Evolutionary conservation across 2,797 vertebrate genomes (phyloP), one percentile per base, ranked within the genome.

Genomic region (Psittacula echo): DNA sequence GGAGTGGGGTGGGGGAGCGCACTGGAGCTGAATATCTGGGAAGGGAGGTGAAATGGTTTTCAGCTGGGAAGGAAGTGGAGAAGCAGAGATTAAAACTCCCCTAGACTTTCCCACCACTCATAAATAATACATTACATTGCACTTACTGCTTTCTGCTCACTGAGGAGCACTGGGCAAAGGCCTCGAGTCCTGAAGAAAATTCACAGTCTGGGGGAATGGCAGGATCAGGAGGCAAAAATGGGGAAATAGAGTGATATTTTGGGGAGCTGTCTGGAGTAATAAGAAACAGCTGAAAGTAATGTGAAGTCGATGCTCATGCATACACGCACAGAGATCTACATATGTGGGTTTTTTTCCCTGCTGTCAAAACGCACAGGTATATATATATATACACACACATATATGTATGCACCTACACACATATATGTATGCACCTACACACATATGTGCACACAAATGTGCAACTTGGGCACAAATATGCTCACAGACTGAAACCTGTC

Each of bases 1-100:
- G 97, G 96, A 96, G 87, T 74, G 79, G 90, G 89, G 88, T 82
- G 87, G 91, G 85, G 87, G 93, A 96, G 93, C 85, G 92, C 53
- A 47, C 72, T 94, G 94, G 85, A 94, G 90, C 75, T 94, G 95
- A 94, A 94, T 96, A 97, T 96, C 93, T 97, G 86, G 85, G 87
- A 93, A 96, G 95, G 95, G 96, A 96, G 94, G 94, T 96, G 93
- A 98, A 97, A 98, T 98, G 94, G 97, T 97, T 98, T 98, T 98
- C 98, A 97, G 96, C 97, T 98, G 98, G 96, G 91, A 96, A 97
- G 97, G 97, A 98, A 98, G 96, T 94, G 90, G 94, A 96, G 88
- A 96, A 97, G 90, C 93, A 94, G 92, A 95, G 92, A 96, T 96
- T 97, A 97, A 97, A 95, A 96, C 90, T 85, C 80, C 90, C 71